Base-by-base conservation (phyloP, 2,113 vertebrate genomes). In the Hippocampus abdominalis region DNA sequence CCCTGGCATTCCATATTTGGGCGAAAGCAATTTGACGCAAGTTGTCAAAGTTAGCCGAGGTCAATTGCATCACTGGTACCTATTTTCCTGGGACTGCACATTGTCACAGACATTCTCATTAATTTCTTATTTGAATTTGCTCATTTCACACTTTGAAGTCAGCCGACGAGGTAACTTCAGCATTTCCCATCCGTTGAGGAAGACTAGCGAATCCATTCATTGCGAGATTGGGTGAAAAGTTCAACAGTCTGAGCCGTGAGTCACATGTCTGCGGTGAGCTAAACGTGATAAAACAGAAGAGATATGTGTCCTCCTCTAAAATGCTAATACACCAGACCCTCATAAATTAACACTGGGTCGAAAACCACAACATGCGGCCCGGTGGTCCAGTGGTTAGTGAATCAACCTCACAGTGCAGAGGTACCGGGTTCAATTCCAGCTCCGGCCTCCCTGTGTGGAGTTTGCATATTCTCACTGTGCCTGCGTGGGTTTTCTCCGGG, bases 61-160 rank as follows among this genome's bases (percentile, higher is more conserved):
- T 57, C 10, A 57, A 57, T 57, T 11, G 11, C 54, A 15, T 25
- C 1, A 57, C 23, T 25, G 54, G 23, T 15, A 25, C 23, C 10
- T 57, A 27, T 27, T 57, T 57, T 27, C 9, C 54, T 15, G 54
- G 23, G 54, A 57, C 54, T 57, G 54, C 23, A 57, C 11, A 57
- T 57, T 15, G 25, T 57, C 54, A 13, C 54, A n/a, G 51, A 53
- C 51, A 57, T 57, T 57, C n/a, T 57, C 54, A 57, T 57, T 27
- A 54, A 54, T 54, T 57, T 3, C 11, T 57, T 27, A 13, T 25
- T 57, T 25, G 23, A 57, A 57, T 57, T 25, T 57, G 54, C 25
- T 57, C n/a, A 57, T 57, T 57, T 57, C 54, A 57, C 54, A 27
- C 54, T n/a, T 57, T 57, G 54, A 57, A 57, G 54, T 27, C 23